Evolutionary conservation across 2,797 vertebrate species (phyloP), one percentile per base, ranked within the genome.

Genomic region (Antrozous pallidus): DNA sequence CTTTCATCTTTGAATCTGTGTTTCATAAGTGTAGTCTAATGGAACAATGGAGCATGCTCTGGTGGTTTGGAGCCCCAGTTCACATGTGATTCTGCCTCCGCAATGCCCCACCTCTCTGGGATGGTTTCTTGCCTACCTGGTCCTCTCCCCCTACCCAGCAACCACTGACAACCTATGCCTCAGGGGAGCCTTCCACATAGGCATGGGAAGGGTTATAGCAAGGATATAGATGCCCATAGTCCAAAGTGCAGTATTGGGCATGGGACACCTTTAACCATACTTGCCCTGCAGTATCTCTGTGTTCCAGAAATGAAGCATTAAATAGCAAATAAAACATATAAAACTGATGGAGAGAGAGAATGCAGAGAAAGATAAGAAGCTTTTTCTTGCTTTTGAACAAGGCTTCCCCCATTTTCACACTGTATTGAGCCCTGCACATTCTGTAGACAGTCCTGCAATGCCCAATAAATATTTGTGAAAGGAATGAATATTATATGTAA

Each of bases 401-500:
- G 56, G 33, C 2, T 10, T 36, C 36, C 12, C 6, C 12, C 17
- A 51, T 73, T 88, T 74, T 88, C 54, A 80, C 56, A 13, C 14
- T 47, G 45, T 36, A 36, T 17, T 73, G 58, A 75, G 89, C 54
- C 47, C 24, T 5, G 9, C 33, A 79, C 14, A 9, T 28, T 63
- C 45, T 69, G 7, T 75, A 86, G n/a, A 38, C 28, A 71, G 33
- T 71, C 28, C 17, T 63, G 2, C 10, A 18, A 33, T 63, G 24
- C 17, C 77, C 77, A 77, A 42, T 85, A 80, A 87, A 40, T 95
- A 88, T 85, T 38, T 94, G 70, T 49, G 28, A 47, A 65, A 70
- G 51, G 49, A 92, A 45, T 56, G 13, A 84, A 73, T 91, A 84
- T 78, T 65, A 78, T 51, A 63, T 54, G 12, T 38, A 84, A 90